Percentiles rank a stretch among this genome's conserved stretches.
phyloP scores from a whole-genome alignment of 1,140 invertebrate species.

The Platorchestia sp. region DNA sequence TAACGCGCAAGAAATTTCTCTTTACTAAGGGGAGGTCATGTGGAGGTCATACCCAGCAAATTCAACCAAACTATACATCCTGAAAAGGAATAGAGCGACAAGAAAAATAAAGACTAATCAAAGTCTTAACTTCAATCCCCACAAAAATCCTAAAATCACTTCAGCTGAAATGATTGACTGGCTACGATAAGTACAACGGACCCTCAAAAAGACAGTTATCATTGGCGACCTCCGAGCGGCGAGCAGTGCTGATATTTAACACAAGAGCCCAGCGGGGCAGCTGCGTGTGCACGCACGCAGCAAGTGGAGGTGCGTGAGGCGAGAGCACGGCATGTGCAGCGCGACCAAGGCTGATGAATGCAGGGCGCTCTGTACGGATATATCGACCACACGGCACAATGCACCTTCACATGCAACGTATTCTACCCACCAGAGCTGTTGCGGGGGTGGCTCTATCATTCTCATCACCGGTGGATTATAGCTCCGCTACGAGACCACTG shows the following conservation, averaged over 20 bases:
- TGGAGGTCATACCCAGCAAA: too few relatives aligned
- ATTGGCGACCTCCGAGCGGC: background rate
- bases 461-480: background rate
- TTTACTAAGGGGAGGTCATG: too few relatives aligned
- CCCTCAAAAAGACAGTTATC: background rate
- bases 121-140: background rate
- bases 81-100: background rate
- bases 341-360: background rate
- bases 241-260: background rate
- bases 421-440: background rate
- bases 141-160: background rate
- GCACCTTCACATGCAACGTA: background rate
- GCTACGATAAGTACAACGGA: background rate
- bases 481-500: too few relatives aligned
- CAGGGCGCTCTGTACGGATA: background rate
- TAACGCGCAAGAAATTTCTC: too few relatives aligned
- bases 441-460: background rate
- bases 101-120: background rate
- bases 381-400: background rate
- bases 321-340: background rate
- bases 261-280: background rate
- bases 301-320: background rate
- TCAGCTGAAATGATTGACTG: background rate
- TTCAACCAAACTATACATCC: too few relatives aligned
- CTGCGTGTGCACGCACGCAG: background rate